These are phyloP conservation scores for Clarias gariepinus DNA, from an alignment of 2,113 vertebrate species.

Conservation along the genomic window DNA sequence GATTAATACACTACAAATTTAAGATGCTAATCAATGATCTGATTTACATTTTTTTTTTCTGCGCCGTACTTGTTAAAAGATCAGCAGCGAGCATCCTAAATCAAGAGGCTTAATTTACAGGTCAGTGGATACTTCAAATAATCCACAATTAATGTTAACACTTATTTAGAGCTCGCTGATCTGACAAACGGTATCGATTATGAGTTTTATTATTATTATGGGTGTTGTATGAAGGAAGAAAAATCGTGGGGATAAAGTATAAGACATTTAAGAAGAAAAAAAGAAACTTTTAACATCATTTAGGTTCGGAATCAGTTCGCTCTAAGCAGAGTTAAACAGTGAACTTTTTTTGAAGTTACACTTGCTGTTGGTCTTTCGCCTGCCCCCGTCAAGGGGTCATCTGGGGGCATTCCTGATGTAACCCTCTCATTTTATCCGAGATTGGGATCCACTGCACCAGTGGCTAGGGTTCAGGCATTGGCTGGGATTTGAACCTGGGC, in stretches of 20 bases:
- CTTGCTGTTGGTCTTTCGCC: too few relatives aligned
- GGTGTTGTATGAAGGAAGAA: too few relatives aligned
- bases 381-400: too few relatives aligned
- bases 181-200: not conserved
- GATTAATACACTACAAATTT: slow-evolving; percentile 11
- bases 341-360: not conserved
- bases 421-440: too few relatives aligned
- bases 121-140: not conserved
- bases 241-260: not conserved
- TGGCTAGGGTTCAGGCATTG: too few relatives aligned
- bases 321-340: not conserved
- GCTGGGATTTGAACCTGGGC: too few relatives aligned
- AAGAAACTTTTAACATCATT: not conserved
- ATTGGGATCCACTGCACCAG: too few relatives aligned
- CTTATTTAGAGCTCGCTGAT: not conserved
- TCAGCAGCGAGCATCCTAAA: not conserved
- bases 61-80: not conserved
- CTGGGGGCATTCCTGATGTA: too few relatives aligned
- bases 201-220: not conserved
- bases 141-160: not conserved
- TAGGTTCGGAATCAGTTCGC: not conserved
- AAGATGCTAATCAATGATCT: not conserved
- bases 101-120: slow-evolving; percentile 1
- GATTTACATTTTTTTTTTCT: not conserved
- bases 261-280: not conserved